Percentiles rank a stretch among this genome's conserved stretches.
Evolutionary conservation across 1,140 invertebrate genomes (phyloP).

Genomic region (Tribolium madens): DNA sequence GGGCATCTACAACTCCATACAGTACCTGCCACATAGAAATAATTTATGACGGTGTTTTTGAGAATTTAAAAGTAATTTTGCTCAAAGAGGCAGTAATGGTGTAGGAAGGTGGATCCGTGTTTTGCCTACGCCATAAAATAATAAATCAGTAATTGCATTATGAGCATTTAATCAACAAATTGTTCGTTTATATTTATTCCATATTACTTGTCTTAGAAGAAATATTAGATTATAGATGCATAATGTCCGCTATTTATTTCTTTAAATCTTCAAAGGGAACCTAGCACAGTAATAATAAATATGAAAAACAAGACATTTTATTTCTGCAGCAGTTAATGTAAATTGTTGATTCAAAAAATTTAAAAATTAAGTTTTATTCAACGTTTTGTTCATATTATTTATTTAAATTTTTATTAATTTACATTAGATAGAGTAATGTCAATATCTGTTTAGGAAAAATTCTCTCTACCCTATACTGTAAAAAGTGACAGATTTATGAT

Average conservation of each 20-base stretch:
- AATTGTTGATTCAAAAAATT: background rate
- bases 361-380: background rate
- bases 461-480: background rate
- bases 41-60: background rate
- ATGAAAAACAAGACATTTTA: background rate
- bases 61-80: background rate
- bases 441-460: background rate
- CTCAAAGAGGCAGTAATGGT: background rate
- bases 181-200: too few species aligned
- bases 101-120: background rate
- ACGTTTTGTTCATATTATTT: background rate
- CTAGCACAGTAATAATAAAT: background rate
- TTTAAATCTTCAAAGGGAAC: background rate
- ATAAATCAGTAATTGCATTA: background rate
- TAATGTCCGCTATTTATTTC: background rate
- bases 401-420: too few species aligned
- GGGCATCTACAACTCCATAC: background rate
- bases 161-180: too few species aligned
- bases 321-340: background rate
- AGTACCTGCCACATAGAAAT: background rate
- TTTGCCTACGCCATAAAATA: background rate
- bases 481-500: background rate
- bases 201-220: background rate
- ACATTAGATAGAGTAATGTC: background rate
- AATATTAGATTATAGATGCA: background rate